Evolutionary conservation across 2,888 invertebrate species (phyloP), one percentile per base, ranked within the genome.

Genomic region (Hirtodrosophila trivittata): DNA sequence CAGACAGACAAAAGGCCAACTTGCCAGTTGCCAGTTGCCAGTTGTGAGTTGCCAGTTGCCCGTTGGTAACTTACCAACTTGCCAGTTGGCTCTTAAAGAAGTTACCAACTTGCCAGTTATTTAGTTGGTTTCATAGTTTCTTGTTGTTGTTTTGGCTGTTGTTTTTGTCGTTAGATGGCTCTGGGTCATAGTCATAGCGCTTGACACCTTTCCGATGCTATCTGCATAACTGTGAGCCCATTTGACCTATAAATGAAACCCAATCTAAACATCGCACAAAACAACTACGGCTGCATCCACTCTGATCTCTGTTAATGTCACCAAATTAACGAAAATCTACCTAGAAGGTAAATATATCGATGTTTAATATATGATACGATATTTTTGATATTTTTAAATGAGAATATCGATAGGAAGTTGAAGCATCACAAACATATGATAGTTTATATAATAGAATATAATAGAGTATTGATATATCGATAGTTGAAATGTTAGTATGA

Each of bases 181-280:
- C 39, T 80, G 37, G 78, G 86, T 80, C 86, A 80, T 25, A 65
- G 33, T 65, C 62, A 59, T 41, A 66, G 52, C 55, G 66, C 46
- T 63, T 83, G 84, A 80, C 86, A 80, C 77, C 77, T 73, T 80
- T 80, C 49, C 47, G 25, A 21, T 46, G 30, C 9, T 33, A 13
- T 37, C 46, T 2, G 30, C 56, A 41, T 51, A 66, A 57, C 71
- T 62, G 57, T 62, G 35, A 18, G 50, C 16, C 14, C 41, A 39
- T 18, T 26, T 72, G 75, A 71, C 71, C 75, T 57, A 68, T 16
- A 45, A 63, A 62, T 47, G 21, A 5, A 38, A 16, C 47, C 28
- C n/a, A 26, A 9, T 63, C 39, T 25, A 21, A 30, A 30, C 9
- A n/a, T 30, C n/a, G 30, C n/a, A n/a, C 9, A 8, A 8, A 7